phyloP scores from a whole-genome alignment of 2,888 invertebrate species.

The Acholoe squamosa region DNA sequence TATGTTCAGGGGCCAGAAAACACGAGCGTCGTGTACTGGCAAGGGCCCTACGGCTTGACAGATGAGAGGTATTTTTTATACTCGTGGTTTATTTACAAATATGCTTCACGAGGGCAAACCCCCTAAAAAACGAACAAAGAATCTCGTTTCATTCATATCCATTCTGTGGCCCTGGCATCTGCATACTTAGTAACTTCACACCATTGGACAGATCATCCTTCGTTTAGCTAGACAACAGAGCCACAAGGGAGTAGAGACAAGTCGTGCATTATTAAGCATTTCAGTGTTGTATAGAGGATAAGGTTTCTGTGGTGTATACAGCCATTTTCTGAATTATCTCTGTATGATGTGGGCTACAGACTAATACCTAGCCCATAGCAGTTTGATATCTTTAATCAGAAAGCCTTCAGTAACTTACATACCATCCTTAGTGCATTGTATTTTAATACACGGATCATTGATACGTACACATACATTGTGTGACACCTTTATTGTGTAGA shows the following conservation, averaged over 20 bases:
- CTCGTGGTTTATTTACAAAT: slow-evolving; percentile 48
- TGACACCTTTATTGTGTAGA: too few species aligned
- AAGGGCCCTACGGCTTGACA: slow-evolving; percentile 30
- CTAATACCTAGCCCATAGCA: too few species aligned
- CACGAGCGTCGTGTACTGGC: slow-evolving; percentile 44
- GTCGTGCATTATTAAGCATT: background rate
- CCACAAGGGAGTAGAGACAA: background rate
- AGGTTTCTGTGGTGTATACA: too few species aligned
- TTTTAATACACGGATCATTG: too few species aligned
- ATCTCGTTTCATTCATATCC: slow-evolving; percentile 10
- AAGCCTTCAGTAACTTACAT: too few species aligned
- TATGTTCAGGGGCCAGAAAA: slow-evolving; percentile 20
- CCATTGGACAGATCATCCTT: slow-evolving; percentile 26
- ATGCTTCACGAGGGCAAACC: slow-evolving; percentile 1
- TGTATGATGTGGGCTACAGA: too few species aligned
- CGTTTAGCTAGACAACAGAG: background rate
- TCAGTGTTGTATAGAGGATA: too few species aligned
- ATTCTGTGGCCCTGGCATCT: background rate
- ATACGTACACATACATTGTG: too few species aligned
- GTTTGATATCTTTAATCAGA: too few species aligned
- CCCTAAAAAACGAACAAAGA: slow-evolving; percentile 1
- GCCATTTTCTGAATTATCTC: too few species aligned
- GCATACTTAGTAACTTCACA: slow-evolving; percentile 48
- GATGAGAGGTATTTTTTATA: background rate
- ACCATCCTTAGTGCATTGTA: too few species aligned